These are phyloP conservation scores for Pluvialis apricaria DNA, from an alignment of 2,113 vertebrate genomes.

Conservation along the genomic window DNA sequence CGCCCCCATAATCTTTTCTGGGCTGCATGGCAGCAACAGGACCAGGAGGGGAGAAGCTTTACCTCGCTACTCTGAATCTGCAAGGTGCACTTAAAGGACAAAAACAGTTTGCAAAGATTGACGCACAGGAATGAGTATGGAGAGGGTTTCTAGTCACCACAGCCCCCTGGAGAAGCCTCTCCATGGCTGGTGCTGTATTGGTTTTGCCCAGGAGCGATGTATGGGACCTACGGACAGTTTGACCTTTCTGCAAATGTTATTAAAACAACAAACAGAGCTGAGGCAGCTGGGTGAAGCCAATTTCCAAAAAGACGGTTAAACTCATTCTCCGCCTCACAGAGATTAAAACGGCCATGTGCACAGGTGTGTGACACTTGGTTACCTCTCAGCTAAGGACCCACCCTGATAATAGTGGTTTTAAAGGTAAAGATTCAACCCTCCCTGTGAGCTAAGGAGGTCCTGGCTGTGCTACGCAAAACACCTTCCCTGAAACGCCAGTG, in stretches of 20 bases:
- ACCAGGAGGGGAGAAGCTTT: neutral
- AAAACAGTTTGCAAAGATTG: neutral
- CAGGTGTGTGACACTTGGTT: neutral
- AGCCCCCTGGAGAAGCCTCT: neutral
- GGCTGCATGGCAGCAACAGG: neutral
- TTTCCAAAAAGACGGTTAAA: neutral
- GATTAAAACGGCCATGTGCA: neutral
- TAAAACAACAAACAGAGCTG: neutral
- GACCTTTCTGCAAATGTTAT: conserved; percentile 33
- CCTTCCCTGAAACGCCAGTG: neutral
- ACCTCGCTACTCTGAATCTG: neutral
- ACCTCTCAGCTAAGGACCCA: neutral
- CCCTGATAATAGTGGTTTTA: neutral
- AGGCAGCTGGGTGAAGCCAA: neutral
- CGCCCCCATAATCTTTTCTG: neutral
- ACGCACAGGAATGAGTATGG: neutral
- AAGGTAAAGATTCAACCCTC: neutral
- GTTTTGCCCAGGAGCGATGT: neutral
- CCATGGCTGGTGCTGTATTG: neutral
- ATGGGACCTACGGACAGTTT: neutral
- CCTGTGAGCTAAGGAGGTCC: neutral
- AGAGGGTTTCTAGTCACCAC: neutral
- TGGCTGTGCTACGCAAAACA: neutral
- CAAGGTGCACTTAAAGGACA: neutral
- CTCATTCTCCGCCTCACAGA: neutral